Evolutionary conservation across 2,888 invertebrate species (phyloP).

Genomic region (Oithona nana): DNA sequence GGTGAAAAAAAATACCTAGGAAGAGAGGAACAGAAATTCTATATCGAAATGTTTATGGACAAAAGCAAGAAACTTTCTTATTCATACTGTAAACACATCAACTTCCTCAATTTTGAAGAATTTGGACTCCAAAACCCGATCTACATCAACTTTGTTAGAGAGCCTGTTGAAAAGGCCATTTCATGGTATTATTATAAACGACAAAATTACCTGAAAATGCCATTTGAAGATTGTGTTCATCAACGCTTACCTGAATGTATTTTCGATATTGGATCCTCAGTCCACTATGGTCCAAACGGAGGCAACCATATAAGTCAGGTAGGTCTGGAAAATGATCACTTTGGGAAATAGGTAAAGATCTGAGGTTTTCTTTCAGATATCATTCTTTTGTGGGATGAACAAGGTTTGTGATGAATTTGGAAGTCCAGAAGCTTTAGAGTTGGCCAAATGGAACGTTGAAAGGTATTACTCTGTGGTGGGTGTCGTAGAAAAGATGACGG

Average conservation of each 20-base stretch:
- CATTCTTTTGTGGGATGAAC: conserved; percentile 77
- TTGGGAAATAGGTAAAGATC: too few relatives aligned
- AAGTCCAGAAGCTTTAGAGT: conserved; percentile 52
- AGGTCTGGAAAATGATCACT: conserved; percentile 63
- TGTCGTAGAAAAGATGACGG: conserved; percentile 64
- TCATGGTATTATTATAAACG: conserved; percentile 19
- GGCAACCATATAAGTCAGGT: conserved; percentile 62
- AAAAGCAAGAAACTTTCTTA: background rate
- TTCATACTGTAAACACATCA: background rate
- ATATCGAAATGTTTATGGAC: background rate
- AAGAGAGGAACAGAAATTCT: background rate
- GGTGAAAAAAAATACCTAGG: background rate
- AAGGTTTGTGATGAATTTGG: conserved; percentile 47
- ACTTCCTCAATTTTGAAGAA: conserved; percentile 4
- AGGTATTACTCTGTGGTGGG: conserved; percentile 71
- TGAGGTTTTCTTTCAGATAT: too few relatives aligned
- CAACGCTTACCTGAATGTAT: background rate
- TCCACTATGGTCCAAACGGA: conserved; percentile 58
- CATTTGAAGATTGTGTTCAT: background rate
- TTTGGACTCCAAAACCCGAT: conserved; percentile 19
- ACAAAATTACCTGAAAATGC: conserved; percentile 3
- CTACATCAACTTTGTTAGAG: conserved; percentile 23
- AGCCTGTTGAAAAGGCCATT: conserved; percentile 23
- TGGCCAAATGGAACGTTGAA: conserved; percentile 64
- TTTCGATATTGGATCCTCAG: conserved; percentile 61